Percentiles rank a stretch among this genome's conserved stretches.
These are phyloP conservation scores for Drosophila anomelani DNA, from an alignment of 2,888 invertebrate genomes.

Conservation along the genomic window DNA sequence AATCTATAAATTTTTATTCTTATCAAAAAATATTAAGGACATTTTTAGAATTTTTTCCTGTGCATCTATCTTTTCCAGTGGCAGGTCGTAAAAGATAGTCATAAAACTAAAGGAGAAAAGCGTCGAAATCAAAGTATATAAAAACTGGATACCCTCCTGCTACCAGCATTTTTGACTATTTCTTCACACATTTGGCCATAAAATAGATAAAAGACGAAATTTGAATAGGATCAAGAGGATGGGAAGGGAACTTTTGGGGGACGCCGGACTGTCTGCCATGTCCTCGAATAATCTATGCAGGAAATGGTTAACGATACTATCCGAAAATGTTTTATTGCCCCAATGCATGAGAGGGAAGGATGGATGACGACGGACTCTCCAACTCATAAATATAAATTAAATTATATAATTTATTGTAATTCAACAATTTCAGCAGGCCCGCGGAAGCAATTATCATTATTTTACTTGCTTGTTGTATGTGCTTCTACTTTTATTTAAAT, in stretches of 20 bases:
- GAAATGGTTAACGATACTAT: constrained; percentile 68
- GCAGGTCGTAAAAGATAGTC: constrained; percentile 66
- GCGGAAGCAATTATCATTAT: constrained; percentile 77
- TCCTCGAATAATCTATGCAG: constrained; percentile 55
- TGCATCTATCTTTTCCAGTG: constrained; percentile 46
- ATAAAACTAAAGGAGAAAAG: constrained; percentile 66
- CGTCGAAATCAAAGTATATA: constrained; percentile 74
- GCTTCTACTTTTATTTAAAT: constrained; percentile 55
- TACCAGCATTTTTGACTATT: constrained; percentile 53
- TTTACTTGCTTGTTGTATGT: constrained; percentile 38
- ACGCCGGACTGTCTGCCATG: constrained; percentile 64
- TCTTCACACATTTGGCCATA: constrained; percentile 67
- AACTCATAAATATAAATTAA: constrained; percentile 75
- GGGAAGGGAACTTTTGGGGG: constrained; percentile 11
- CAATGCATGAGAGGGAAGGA: constrained; percentile 29
- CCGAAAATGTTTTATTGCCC: constrained; percentile 58
- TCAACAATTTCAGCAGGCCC: constrained; percentile 57
- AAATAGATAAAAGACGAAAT: constrained; percentile 72
- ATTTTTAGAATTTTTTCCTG: background rate
- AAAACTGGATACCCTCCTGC: constrained; percentile 53
- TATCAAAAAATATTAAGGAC: background rate
- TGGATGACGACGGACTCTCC: constrained; percentile 17
- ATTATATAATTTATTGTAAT: constrained; percentile 75
- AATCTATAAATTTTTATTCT: background rate
- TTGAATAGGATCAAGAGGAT: constrained; percentile 61